Evolutionary conservation across 2,113 vertebrate genomes (phyloP).

Genomic region (Propithecus coquereli): DNA sequence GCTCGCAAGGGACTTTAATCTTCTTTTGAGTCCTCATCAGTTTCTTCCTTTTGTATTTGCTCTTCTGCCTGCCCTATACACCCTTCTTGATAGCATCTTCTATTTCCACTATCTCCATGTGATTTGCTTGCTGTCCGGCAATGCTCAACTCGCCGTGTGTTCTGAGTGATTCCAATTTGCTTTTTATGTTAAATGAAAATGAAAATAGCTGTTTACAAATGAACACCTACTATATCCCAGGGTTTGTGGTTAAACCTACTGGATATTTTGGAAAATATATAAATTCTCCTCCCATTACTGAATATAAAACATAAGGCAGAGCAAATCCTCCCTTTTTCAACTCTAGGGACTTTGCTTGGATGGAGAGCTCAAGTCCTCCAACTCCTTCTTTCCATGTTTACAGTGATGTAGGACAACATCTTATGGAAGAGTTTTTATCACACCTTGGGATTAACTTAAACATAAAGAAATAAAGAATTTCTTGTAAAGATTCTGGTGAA

Average conservation of each 20-base stretch:
- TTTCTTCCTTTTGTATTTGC: not conserved
- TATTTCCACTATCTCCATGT: not conserved
- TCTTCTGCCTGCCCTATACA: not conserved
- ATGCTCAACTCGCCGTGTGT: not conserved
- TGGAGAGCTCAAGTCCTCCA: not conserved
- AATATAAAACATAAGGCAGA: not conserved
- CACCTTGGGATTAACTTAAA: not conserved
- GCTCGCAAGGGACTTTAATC: not conserved
- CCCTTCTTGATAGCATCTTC: not conserved
- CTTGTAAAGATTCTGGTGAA: not conserved
- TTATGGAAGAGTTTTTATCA: not conserved
- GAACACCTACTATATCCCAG: not conserved
- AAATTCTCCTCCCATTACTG: not conserved
- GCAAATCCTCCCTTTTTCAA: not conserved
- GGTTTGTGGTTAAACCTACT: not conserved
- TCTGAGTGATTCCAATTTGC: not conserved
- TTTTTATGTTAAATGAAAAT: not conserved
- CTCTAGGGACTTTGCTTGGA: not conserved
- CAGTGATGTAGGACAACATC: not conserved
- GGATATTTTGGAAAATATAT: not conserved
- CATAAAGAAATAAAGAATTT: not conserved
- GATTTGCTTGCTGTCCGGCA: not conserved
- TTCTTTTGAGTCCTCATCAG: not conserved
- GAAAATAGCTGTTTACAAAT: not conserved
- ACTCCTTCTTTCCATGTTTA: not conserved